Evolutionary conservation across 2,888 invertebrate species (phyloP).

Genomic region (Chirona hameri): DNA sequence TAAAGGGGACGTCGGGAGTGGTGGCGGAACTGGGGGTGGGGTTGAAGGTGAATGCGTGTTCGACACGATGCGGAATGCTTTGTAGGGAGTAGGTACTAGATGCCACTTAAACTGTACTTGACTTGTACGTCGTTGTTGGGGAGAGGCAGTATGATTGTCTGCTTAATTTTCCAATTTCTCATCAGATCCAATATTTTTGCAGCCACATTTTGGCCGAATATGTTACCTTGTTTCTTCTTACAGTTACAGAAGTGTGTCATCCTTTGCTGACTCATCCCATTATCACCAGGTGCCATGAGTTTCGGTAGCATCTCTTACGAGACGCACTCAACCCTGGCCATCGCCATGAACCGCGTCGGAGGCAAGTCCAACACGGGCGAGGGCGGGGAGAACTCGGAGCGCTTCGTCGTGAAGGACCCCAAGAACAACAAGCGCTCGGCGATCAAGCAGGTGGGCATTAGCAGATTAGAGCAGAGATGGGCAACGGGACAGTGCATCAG

Average conservation of each 20-base stretch:
- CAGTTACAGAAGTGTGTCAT: no score
- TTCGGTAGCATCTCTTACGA: slow-evolving; percentile 96
- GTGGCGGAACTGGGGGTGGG: neutral
- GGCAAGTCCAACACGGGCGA: slow-evolving; percentile 99
- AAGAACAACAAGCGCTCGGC: slow-evolving; percentile 82
- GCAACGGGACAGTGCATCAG: no score
- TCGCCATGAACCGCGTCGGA: slow-evolving; percentile 96
- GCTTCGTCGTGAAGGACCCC: slow-evolving; percentile 74
- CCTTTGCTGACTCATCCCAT: neutral
- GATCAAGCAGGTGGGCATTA: slow-evolving; percentile 71
- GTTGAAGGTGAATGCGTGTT: neutral
- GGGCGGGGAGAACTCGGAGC: slow-evolving; percentile 69
- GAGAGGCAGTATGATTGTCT: no score
- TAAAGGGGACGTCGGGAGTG: neutral
- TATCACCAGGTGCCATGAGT: slow-evolving; percentile 82
- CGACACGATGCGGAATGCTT: no score
- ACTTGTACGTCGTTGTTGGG: no score
- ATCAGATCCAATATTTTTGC: no score
- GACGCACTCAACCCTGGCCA: slow-evolving; percentile 88
- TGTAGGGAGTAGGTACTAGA: no score
- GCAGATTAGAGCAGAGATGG: no score
- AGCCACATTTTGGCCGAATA: no score
- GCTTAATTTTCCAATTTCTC: no score
- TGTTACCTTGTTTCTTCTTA: no score
- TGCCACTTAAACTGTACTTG: no score